Conservation (phyloP, 2,797 vertebrate species). For the Rhyacichthys aspro region DNA sequence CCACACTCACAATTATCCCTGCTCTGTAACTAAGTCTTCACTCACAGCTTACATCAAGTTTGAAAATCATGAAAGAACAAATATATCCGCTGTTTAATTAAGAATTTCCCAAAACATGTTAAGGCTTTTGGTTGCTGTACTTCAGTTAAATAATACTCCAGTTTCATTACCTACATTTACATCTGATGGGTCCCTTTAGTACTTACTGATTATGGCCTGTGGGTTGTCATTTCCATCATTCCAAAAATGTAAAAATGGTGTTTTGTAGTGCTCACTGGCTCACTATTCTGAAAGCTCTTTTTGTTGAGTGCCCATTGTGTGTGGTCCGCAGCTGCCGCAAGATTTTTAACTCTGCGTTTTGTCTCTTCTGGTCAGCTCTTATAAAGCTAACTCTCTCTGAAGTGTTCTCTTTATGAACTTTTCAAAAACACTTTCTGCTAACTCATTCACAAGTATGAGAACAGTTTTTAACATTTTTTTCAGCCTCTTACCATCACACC, state of each 20-base stretch:
- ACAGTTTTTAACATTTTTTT: slow-evolving; percentile 31
- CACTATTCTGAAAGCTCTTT: slow-evolving; percentile 15
- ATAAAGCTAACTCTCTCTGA: slow-evolving; percentile 32
- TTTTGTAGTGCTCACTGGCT: slow-evolving; percentile 19
- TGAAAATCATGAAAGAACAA: background rate
- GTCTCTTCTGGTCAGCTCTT: slow-evolving; percentile 13
- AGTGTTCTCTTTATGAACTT: slow-evolving; percentile 21
- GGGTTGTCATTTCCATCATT: background rate
- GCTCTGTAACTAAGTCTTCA: slow-evolving; percentile 6
- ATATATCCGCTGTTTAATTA: too few relatives aligned
- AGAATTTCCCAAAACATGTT: too few relatives aligned
- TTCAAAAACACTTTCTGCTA: slow-evolving; percentile 23
- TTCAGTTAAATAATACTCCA: too few relatives aligned
- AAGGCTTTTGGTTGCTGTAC: too few relatives aligned
- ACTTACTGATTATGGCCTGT: background rate
- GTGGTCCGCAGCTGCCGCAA: slow-evolving; percentile 47
- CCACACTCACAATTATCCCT: slow-evolving; percentile 20
- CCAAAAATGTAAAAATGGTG: slow-evolving; percentile 11
- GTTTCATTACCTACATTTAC: too few relatives aligned
- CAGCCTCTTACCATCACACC: slow-evolving; percentile 31
- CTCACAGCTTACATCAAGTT: slow-evolving; percentile 2
- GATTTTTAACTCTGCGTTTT: slow-evolving; percentile 21
- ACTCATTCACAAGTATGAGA: slow-evolving; percentile 19
- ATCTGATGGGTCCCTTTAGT: background rate
- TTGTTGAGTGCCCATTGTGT: slow-evolving; percentile 23